A percentile compares a stretch with the other conserved stretches of the same genome.
Evolutionary conservation across 2,113 vertebrate genomes (phyloP).

Genomic region (Mobula birostris): DNA sequence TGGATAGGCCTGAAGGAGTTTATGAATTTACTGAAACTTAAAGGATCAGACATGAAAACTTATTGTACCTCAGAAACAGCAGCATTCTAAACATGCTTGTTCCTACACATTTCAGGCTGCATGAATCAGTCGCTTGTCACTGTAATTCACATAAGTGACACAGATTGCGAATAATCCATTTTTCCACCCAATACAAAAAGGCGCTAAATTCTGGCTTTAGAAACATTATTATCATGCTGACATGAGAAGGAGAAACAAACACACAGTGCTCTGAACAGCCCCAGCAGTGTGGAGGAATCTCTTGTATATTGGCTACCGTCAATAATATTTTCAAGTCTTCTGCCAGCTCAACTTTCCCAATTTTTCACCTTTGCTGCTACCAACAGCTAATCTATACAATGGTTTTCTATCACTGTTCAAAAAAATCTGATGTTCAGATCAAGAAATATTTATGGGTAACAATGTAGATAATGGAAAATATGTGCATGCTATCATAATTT

Average conservation of each 20-base stretch:
- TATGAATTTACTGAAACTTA: not conserved
- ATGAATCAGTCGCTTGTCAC: too few relatives aligned
- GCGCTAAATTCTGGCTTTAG: not conserved
- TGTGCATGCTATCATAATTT: not conserved
- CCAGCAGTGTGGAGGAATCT: not conserved
- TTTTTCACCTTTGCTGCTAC: not conserved
- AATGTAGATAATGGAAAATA: not conserved
- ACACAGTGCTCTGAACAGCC: not conserved
- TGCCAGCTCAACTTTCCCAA: not conserved
- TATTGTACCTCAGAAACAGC: not conserved
- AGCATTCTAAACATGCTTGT: not conserved
- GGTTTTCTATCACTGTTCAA: not conserved
- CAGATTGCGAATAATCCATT: not conserved
- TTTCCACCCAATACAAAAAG: not conserved
- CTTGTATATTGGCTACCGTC: not conserved
- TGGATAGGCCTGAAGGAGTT: not conserved
- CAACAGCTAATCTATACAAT: not conserved
- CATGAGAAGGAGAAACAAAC: not conserved
- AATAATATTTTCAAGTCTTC: not conserved
- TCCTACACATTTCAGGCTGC: not conserved
- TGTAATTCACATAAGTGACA: not conserved
- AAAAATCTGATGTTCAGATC: not conserved
- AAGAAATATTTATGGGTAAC: not conserved
- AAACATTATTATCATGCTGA: not conserved
- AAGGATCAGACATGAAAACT: not conserved